Evolutionary conservation across 2,113 vertebrate species (phyloP).

Genomic region (Plestiodon gilberti): DNA sequence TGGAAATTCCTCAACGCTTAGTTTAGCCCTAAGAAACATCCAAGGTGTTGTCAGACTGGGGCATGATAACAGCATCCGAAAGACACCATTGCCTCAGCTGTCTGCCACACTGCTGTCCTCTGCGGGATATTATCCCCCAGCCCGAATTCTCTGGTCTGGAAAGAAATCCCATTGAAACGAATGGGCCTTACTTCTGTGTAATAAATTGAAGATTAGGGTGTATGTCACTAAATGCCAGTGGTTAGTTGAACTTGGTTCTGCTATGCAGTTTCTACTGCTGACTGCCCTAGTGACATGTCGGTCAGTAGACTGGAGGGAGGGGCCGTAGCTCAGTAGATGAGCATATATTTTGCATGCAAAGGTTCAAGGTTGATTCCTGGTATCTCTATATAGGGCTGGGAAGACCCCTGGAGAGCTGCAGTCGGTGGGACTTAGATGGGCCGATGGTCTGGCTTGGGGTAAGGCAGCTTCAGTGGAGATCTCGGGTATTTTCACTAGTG

Average conservation of each 20-base stretch:
- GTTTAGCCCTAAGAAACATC: not conserved
- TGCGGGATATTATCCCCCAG: not conserved
- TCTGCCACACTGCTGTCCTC: accelerated
- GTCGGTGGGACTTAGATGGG: too few species aligned
- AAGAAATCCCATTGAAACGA: not conserved
- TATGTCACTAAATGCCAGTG: not conserved
- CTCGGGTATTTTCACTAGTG: not conserved
- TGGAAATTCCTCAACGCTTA: not conserved
- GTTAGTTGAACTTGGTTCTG: not conserved
- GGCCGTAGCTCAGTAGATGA: too few species aligned
- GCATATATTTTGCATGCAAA: not conserved
- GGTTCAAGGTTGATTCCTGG: too few species aligned
- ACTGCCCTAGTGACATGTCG: accelerated
- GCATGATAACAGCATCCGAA: not conserved
- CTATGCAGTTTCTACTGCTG: not conserved
- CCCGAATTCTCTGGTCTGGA: not conserved
- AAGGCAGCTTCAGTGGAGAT: not conserved
- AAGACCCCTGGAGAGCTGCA: not conserved
- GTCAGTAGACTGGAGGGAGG: not conserved
- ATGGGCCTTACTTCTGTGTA: not conserved
- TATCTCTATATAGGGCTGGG: too few species aligned
- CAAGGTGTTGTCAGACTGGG: not conserved
- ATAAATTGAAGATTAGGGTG: not conserved
- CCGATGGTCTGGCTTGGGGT: too few species aligned
- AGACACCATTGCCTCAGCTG: accelerated